phyloP scores from a whole-genome alignment of 2,797 vertebrate genomes.

The Melanotaenia pygmaea region DNA sequence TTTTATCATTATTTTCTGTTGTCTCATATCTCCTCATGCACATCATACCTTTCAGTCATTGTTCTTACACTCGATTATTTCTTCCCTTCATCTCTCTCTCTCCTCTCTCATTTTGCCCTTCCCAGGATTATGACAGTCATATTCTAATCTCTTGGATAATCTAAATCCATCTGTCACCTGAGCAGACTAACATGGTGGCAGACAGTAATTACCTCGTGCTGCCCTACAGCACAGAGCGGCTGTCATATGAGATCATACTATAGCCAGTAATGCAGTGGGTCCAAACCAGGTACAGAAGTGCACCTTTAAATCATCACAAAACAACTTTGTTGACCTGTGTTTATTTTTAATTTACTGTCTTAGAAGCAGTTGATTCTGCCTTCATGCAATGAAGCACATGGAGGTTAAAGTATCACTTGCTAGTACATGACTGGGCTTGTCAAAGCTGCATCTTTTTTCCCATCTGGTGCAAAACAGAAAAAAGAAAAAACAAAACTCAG shows the following conservation, averaged over 20 bases:
- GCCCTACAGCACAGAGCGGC: constrained; percentile 19
- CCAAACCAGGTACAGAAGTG: not conserved
- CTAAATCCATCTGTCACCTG: constrained; percentile 74
- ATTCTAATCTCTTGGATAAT: constrained; percentile 71
- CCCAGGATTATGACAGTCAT: constrained; percentile 68
- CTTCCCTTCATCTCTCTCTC: not conserved
- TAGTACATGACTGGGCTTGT: constrained; percentile 14
- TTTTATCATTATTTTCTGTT: no score
- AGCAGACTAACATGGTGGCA: constrained; percentile 45
- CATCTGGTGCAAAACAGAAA: not conserved
- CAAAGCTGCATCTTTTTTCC: not conserved
- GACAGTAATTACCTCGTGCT: constrained; percentile 35
- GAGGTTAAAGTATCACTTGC: not conserved
- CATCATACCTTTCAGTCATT: not conserved
- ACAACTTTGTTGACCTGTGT: no score
- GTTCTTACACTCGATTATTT: constrained; percentile 26
- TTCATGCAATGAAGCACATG: not conserved
- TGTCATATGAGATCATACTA: constrained; percentile 33
- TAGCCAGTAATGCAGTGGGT: not conserved
- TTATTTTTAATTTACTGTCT: not conserved
- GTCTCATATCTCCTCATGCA: no score
- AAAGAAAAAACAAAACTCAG: constrained; percentile 3
- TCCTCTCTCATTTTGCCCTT: constrained; percentile 59
- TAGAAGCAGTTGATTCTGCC: not conserved
- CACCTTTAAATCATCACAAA: not conserved